Base-by-base conservation (phyloP, 1,140 invertebrate species). In the Drosophila arizonae region DNA sequence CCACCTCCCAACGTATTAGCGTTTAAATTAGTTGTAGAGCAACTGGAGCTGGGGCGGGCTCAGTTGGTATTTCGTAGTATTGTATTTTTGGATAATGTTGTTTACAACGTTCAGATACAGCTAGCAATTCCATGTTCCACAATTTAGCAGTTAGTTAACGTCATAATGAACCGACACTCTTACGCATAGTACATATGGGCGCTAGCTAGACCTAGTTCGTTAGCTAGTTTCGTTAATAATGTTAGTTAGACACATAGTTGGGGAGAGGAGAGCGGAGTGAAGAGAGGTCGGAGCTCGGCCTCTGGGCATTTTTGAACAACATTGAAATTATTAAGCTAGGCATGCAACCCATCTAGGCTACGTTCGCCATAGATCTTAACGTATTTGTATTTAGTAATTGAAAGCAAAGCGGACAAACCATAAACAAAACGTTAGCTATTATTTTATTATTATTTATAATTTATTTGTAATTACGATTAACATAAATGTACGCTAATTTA, bases 51-150 rank as follows among this genome's bases (percentile, higher is more conserved):
- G 26, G 52, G 52, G 56, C 71, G 51, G 67, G 73, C 61, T 56
- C 64, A 72, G 76, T 67, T 76, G 17, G 43, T 62, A 61, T 52
- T 55, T 55, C 52, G 55, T 75, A 71, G 68, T 75, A 75, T 75
- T 74, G 51, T 70, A 63, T 69, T 64, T 63, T 71, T 74, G 67
- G 58, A 72, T 61, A 61, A 62, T 71, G 76, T 72, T 71, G 63
- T 67, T 54, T 69, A 76, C 74, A 77, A 62, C 57, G 60, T 65
- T 66, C 51, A 70, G 73, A 89, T 88, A 88, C 84, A 88, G 84
- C 84, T 88, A 88, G 84, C 84, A 88, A 88, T 88, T 88, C 84
- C 84, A 88, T 88, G 84, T 88, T 88, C 85, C 85, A 87, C 84
- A 85, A 78, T 79, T 78, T 77, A 88, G 76, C 71, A 78, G 52